These are phyloP conservation scores for Acanthurus leucopareius DNA, from an alignment of 2,797 vertebrate genomes.

Conservation along the genomic window DNA sequence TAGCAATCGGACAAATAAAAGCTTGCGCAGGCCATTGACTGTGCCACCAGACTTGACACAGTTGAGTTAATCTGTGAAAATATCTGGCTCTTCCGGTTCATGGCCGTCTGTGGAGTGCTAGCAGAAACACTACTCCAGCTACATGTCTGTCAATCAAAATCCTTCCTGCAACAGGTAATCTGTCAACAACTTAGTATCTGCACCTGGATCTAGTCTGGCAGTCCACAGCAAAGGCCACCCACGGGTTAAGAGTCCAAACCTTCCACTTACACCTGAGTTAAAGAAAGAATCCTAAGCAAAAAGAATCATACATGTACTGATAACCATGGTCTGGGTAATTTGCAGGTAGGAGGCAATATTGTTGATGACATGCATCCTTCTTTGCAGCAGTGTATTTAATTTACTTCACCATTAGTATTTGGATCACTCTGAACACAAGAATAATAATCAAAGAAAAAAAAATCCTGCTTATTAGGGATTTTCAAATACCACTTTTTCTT, in stretches of 20 bases:
- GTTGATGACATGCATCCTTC: background rate
- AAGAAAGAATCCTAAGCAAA: background rate
- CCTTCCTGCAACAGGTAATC: constrained; percentile 30
- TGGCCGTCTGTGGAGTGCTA: background rate
- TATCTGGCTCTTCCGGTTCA: constrained; percentile 74
- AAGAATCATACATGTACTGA: background rate
- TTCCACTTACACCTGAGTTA: background rate
- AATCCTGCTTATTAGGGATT: no score
- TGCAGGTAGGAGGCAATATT: background rate
- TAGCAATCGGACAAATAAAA: constrained; percentile 56
- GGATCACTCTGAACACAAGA: background rate
- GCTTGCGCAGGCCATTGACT: constrained; percentile 24
- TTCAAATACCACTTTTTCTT: no score
- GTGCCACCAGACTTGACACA: constrained; percentile 51
- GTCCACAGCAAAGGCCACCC: constrained; percentile 48
- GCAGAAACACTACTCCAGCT: constrained; percentile 4
- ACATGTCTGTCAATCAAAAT: constrained; percentile 54
- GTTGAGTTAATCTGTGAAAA: constrained; percentile 55
- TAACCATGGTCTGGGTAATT: background rate
- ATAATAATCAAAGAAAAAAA: background rate
- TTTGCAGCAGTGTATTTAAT: background rate
- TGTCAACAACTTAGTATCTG: constrained; percentile 59
- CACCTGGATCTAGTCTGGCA: constrained; percentile 49
- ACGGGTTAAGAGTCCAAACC: constrained; percentile 13
- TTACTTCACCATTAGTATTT: background rate